Evolutionary conservation across 2,888 invertebrate genomes (phyloP), one percentile per base, ranked within the genome.

Genomic region (Parochlus steinenii): DNA sequence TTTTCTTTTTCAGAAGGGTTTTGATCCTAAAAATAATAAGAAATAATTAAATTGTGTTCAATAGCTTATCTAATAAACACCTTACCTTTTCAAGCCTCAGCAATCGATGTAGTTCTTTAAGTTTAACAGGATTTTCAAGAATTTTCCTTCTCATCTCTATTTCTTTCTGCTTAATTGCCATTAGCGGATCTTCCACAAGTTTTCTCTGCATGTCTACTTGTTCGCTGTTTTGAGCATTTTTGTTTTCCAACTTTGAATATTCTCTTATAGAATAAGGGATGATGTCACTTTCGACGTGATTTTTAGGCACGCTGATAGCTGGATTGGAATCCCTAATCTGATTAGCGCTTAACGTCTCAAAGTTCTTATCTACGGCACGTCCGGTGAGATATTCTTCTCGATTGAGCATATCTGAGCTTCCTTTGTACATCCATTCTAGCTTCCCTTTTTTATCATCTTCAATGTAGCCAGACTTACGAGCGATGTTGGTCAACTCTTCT

Each of bases 121-220:
- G 62, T 55, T 86, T 86, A 0, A 93, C 71, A 2, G 93, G 93
- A 64, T 95, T 95, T 47, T 87, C 82, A 4, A 95, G 55, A 22
- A 95, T 63, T 39, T 83, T 78, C 39, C 77, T 74, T 25, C 82
- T 64, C 1, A 82, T 79, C 50, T 93, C 90, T 52, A 89, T 74
- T 60, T 93, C 92, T 37, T 81, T 71, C 50, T 87, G 82, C 48
- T 80, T 83, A 6, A 95, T 92, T 3, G 80, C 68, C 51, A 86
- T 74, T 24, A 95, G 57, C 1, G 95, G 95, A 64, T 95, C 95
- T 56, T 95, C 93, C 52, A 90, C 72, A 42, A 90, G 67, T 60
- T 93, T 93, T 14, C 87, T 71, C 29, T 72, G 75, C 48, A 90
- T 64, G 54, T 93, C 92, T 8, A 90, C 81, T 60, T 85, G 77